phyloP scores from a whole-genome alignment of 1,140 invertebrate species.

The Drosophila simulans region DNA sequence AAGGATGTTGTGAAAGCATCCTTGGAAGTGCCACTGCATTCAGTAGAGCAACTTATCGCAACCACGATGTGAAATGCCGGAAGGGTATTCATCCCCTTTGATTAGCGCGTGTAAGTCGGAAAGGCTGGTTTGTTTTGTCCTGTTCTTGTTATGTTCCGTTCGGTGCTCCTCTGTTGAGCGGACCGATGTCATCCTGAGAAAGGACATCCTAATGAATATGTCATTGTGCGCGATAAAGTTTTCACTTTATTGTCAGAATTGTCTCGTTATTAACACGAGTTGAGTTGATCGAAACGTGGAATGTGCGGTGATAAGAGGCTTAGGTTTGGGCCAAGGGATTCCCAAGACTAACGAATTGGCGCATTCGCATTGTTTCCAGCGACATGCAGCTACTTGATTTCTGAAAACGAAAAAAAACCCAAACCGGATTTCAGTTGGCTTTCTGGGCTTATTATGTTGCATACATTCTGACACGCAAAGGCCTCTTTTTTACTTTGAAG shows the following conservation, averaged over 20 bases:
- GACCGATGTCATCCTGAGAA: constrained; percentile 58
- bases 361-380: constrained; percentile 38
- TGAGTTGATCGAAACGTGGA: constrained; percentile 51
- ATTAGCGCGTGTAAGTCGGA: constrained; percentile 55
- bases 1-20: constrained; percentile 34
- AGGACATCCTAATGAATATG: constrained; percentile 60
- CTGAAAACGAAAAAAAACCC: background rate
- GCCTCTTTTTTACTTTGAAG: background rate
- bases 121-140: background rate
- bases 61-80: constrained; percentile 34
- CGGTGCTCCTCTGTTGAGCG: background rate
- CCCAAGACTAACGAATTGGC: constrained; percentile 19
- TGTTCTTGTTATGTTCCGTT: background rate
- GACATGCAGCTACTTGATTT: constrained; percentile 29
- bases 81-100: constrained; percentile 50
- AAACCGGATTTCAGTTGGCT: constrained; percentile 29
- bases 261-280: constrained; percentile 57
- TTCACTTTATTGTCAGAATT: constrained; percentile 60
- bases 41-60: constrained; percentile 25
- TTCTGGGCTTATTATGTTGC: constrained; percentile 25
- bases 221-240: constrained; percentile 56
- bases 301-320: constrained; percentile 46
- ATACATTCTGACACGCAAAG: constrained; percentile 39
- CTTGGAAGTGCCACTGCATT: constrained; percentile 18
- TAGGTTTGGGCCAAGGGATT: constrained; percentile 7